A percentile compares a stretch with the other conserved stretches of the same genome.
Evolutionary conservation across 30 jellyfish, hydroid and myxozoan species (phyloP).

Genomic region (Nemopilema nomurai): DNA sequence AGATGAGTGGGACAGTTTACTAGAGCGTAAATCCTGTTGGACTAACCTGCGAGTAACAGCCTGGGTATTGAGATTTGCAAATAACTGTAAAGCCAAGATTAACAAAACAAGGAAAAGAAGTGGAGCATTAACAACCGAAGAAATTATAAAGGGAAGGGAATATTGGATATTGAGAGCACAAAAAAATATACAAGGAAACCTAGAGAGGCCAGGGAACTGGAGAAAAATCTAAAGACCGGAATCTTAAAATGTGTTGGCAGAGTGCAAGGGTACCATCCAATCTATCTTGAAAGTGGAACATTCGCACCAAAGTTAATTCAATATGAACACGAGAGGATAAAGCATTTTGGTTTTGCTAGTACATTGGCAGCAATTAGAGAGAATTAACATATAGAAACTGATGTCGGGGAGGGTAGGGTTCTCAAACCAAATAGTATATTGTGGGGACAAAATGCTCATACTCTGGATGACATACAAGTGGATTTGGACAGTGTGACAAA

Average conservation of each 20-base stretch:
- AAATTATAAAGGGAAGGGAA: constrained; percentile 27
- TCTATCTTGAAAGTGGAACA: constrained; percentile 38
- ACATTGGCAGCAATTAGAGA: constrained; percentile 64
- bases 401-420: constrained; percentile 47
- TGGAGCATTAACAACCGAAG: constrained; percentile 50
- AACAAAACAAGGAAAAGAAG: constrained; percentile 7
- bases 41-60: constrained; percentile 55
- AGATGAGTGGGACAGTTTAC: constrained; percentile 47
- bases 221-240: constrained; percentile 37
- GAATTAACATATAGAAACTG: constrained; percentile 45
- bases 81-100: constrained; percentile 35
- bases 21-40: constrained; percentile 43
- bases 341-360: constrained; percentile 42
- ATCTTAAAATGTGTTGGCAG: constrained; percentile 35
- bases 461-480: constrained; percentile 10
- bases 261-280: constrained; percentile 48
- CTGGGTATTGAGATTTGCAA: constrained; percentile 38
- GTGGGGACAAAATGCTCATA: constrained; percentile 60
- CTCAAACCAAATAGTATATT: constrained; percentile 33
- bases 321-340: constrained; percentile 42
- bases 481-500: constrained; percentile 39
- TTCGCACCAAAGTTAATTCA: constrained; percentile 36
- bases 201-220: constrained; percentile 39
- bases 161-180: constrained; percentile 38
- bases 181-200: constrained; percentile 6